These are phyloP conservation scores for Ochropacha duplaris DNA, from an alignment of 2,888 invertebrate genomes.

Conservation along the genomic window DNA sequence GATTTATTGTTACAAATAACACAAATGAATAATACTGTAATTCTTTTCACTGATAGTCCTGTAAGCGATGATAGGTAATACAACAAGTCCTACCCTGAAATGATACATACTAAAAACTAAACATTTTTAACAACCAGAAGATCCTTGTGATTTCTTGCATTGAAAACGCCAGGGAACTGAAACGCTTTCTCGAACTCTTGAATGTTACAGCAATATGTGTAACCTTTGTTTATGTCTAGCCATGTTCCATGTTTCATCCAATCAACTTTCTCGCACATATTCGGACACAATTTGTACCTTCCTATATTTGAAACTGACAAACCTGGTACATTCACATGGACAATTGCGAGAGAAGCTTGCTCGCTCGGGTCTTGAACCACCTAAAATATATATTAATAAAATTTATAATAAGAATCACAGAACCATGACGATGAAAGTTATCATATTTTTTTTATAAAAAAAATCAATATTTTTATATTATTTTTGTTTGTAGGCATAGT, in stretches of 20 bases:
- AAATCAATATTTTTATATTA: too few relatives aligned
- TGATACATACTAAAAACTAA: too few relatives aligned
- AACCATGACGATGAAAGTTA: too few relatives aligned
- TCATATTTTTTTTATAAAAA: too few relatives aligned
- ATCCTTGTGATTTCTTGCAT: conserved; percentile 12
- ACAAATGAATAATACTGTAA: too few relatives aligned
- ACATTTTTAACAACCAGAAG: not conserved
- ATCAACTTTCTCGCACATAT: conserved; percentile 41
- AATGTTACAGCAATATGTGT: conserved; percentile 51
- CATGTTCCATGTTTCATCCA: conserved; percentile 49
- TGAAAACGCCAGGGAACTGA: conserved; percentile 25
- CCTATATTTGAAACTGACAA: conserved; percentile 13
- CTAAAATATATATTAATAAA: conserved; percentile 29
- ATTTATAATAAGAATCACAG: too few relatives aligned
- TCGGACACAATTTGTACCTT: conserved; percentile 31
- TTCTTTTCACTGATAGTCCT: too few relatives aligned
- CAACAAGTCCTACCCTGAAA: too few relatives aligned
- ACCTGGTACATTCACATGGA: conserved; percentile 60
- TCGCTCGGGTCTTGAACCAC: conserved; percentile 45
- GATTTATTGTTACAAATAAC: too few relatives aligned
- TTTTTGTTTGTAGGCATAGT: too few relatives aligned
- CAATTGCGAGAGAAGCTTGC: conserved; percentile 46
- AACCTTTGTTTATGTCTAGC: conserved; percentile 42
- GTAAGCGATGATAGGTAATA: too few relatives aligned
- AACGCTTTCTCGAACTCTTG: conserved; percentile 44